phyloP scores from a whole-genome alignment of 2,888 invertebrate genomes.

The Leptinotarsa juncta region DNA sequence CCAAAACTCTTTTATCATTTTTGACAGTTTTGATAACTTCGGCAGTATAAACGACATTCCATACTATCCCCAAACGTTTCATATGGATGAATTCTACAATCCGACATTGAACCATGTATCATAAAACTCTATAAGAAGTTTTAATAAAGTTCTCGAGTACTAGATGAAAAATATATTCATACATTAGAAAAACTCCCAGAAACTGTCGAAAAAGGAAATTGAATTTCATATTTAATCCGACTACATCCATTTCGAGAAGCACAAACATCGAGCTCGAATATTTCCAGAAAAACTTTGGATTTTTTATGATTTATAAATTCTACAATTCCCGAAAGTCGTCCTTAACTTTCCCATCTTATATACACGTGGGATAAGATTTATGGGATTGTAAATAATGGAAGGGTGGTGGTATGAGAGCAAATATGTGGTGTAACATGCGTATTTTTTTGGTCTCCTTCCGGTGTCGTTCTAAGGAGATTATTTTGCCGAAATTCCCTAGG shows the following conservation, averaged over 20 bases:
- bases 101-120: slow-evolving; percentile 26
- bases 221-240: slow-evolving; percentile 52
- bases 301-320: slow-evolving; percentile 60
- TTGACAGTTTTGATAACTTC: background rate
- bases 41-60: background rate
- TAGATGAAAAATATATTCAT: slow-evolving; percentile 43
- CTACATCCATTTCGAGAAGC: slow-evolving; percentile 44
- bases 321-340: slow-evolving; percentile 54
- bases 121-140: slow-evolving; percentile 29
- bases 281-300: slow-evolving; percentile 46
- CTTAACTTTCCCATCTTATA: slow-evolving; percentile 58
- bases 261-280: slow-evolving; percentile 39
- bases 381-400: slow-evolving; percentile 60
- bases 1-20: too few relatives aligned
- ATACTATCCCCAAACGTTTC: background rate
- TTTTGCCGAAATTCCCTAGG: background rate
- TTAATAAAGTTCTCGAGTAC: slow-evolving; percentile 39
- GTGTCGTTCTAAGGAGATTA: slow-evolving; percentile 15
- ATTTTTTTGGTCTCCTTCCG: slow-evolving; percentile 31
- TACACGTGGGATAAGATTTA: slow-evolving; percentile 60
- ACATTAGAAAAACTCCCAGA: slow-evolving; percentile 44
- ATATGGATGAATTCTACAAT: background rate
- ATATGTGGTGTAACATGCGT: slow-evolving; percentile 50
- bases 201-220: slow-evolving; percentile 49
- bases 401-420: slow-evolving; percentile 50